These are phyloP conservation scores for Scalopus aquaticus DNA, from an alignment of 2,113 vertebrate genomes.

Conservation along the genomic window DNA sequence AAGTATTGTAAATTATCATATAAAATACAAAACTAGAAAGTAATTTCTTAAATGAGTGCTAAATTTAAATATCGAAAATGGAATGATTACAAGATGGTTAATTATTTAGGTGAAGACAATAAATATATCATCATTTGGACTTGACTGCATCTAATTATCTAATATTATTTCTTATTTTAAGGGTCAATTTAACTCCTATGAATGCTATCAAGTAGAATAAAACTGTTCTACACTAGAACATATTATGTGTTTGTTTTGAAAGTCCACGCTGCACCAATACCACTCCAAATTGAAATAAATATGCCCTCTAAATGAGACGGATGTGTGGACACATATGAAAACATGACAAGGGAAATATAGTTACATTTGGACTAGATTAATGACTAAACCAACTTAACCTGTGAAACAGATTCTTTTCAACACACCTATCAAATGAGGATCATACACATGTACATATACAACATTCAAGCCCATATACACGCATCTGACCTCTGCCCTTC, in stretches of 20 bases:
- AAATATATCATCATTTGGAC: not conserved
- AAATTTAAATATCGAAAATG: not conserved
- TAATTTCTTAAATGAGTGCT: not conserved
- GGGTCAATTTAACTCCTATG: not conserved
- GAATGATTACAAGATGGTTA: slow-evolving; percentile 8
- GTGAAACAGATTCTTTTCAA: not conserved
- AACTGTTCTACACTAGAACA: not conserved
- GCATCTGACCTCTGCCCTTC: rapidly evolving
- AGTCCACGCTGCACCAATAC: not conserved
- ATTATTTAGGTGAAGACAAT: not conserved
- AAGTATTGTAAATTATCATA: slow-evolving; percentile 62
- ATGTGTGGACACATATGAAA: not conserved
- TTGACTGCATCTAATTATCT: not conserved
- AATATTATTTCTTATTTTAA: not conserved
- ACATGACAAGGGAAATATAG: not conserved
- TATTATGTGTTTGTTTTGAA: not conserved
- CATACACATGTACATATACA: not conserved
- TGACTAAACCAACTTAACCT: not conserved
- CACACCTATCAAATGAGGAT: not conserved
- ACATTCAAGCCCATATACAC: not conserved
- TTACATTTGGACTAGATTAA: not conserved
- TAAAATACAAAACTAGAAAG: slow-evolving; percentile 39
- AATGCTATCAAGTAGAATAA: not conserved
- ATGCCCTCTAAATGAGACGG: not conserved
- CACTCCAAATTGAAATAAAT: not conserved